Conservation (phyloP, 2,113 vertebrate genomes). For the Lycocorax pyrrhopterus region DNA sequence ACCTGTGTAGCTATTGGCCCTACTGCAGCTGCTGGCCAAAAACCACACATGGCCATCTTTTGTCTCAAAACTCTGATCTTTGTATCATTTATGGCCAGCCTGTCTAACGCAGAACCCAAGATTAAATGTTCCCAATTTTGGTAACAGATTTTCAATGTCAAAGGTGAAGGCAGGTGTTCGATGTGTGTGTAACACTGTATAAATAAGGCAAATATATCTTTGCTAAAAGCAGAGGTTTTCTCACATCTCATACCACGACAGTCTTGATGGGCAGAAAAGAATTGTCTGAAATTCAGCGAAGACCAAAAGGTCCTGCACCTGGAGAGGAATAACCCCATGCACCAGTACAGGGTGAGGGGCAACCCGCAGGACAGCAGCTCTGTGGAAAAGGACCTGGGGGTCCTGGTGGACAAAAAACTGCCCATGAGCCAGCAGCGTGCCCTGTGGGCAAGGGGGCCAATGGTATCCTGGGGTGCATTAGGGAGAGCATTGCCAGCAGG, state of each 20-base stretch:
- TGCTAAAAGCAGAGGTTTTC: background rate
- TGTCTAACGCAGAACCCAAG: background rate
- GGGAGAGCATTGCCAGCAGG: background rate
- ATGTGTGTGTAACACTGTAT: too few relatives aligned
- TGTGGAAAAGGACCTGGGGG: background rate
- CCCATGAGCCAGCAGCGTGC: background rate
- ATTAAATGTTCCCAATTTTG: background rate
- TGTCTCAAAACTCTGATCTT: background rate
- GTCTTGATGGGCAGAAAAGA: background rate
- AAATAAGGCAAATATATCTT: rapidly evolving
- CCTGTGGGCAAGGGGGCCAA: background rate
- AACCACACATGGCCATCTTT: background rate
- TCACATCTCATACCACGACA: background rate
- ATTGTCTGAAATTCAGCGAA: background rate
- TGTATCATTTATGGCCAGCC: background rate
- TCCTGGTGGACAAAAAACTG: background rate
- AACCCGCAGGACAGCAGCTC: background rate
- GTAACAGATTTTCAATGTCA: background rate
- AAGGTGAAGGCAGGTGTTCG: background rate
- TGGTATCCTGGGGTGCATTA: background rate
- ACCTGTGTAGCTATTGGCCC: background rate
- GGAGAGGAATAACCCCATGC: background rate
- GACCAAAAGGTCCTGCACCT: background rate
- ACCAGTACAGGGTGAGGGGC: background rate
- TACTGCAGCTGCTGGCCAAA: background rate